Base-by-base conservation (phyloP, 2,888 invertebrate species). In the Cataglyphis rosenhaueri region DNA sequence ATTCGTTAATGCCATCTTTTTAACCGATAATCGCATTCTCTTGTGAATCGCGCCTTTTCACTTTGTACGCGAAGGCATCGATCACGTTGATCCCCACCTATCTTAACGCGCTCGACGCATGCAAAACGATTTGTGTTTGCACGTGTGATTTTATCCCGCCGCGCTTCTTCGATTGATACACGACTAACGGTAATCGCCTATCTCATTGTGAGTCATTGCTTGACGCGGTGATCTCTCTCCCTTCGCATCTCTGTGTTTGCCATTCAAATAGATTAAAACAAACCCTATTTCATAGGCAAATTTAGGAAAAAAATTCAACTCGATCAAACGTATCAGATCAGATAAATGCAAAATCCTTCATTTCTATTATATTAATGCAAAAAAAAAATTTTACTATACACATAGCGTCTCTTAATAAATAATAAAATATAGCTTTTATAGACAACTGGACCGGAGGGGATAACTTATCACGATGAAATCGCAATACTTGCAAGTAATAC, bases 31-130 rank as follows among this genome's bases (percentile, higher is more conserved):
- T 87, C 86, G 61, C 79, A 76, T 84, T 85, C 78, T 85, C 84
- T 78, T 84, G 64, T 65, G 84, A 84, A 84, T 82, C 62, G 73
- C 74, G 57, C 64, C 64, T 68, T 83, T 61, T 70, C 88, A 83
- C 88, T 91, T 86, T 59, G 87, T 87, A 89, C 84, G 85, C 87
- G 84, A 84, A 78, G n/a, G 86, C 91, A 93, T 92, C 93, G 87
- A 93, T 93, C 93, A 92, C 91, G 90, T 91, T 92, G 92, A 93
- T 93, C 92, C 89, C 81, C 66, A 74, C 74, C 84, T 74, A 83
- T 81, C 78, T 62, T 78, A 82, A 84, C 71, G 61, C 85, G 65
- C 62, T 79, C 83, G 78, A 81, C 87, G 90, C 87, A 91, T 89
- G 90, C 90, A 89, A 89, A 91, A 84, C 88, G 85, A 88, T 79